Evolutionary conservation across 2,113 vertebrate genomes (phyloP).

Genomic region (Crotalus horridus): DNA sequence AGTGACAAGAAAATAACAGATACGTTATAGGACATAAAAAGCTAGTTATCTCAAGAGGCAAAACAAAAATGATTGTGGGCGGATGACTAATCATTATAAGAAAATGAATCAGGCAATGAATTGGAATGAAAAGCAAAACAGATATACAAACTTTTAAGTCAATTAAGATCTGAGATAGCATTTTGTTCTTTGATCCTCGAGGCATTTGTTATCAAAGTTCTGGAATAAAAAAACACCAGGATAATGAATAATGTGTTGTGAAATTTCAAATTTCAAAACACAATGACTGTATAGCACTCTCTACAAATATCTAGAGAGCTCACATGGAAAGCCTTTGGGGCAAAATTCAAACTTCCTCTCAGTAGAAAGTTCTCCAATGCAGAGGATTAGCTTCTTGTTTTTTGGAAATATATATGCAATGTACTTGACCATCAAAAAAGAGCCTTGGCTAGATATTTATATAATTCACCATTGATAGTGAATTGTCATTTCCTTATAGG

Average conservation of each 20-base stretch:
- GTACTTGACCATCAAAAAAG: neutral
- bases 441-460: neutral
- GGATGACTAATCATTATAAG: neutral
- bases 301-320: neutral
- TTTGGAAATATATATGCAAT: neutral
- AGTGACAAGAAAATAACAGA: neutral
- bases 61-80: neutral
- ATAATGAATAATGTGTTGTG: neutral
- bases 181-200: neutral
- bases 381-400: neutral
- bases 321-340: neutral
- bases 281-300: neutral
- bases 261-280: neutral
- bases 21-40: too few relatives aligned
- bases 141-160: neutral
- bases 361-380: neutral
- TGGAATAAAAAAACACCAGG: neutral
- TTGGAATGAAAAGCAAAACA: neutral
- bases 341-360: neutral
- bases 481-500: neutral
- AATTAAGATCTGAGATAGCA: neutral
- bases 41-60: neutral
- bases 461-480: neutral
- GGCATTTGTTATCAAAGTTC: neutral
- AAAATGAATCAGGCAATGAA: conserved; percentile 1